These are phyloP conservation scores for Tinamus major DNA, from an alignment of 2,797 vertebrate species.

Conservation along the genomic window DNA sequence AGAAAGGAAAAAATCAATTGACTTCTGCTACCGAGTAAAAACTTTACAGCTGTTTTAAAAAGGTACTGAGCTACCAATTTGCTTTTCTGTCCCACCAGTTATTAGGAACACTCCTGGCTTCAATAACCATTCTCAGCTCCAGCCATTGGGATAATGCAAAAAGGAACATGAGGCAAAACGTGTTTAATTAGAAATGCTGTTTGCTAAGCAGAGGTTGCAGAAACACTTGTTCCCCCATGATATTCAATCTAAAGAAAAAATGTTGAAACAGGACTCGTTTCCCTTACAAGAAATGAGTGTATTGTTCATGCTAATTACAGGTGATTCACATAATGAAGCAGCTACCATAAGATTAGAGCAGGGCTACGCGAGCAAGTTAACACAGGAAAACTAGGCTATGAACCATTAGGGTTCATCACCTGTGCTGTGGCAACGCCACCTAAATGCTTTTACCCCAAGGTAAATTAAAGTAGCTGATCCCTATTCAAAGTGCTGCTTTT, in stretches of 20 bases:
- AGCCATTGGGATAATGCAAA: conserved; percentile 5
- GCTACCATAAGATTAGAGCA: neutral
- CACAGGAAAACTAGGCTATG: neutral
- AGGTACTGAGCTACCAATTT: conserved; percentile 69
- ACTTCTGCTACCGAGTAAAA: conserved; percentile 75
- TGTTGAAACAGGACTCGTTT: conserved; percentile 33
- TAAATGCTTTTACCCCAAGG: conserved; percentile 24
- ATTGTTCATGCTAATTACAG: conserved; percentile 9
- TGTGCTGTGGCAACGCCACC: neutral
- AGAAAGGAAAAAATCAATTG: conserved; percentile 71
- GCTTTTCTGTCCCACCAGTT: conserved; percentile 65
- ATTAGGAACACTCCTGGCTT: conserved; percentile 62
- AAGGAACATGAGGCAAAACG: neutral
- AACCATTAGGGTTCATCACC: conserved; percentile 53
- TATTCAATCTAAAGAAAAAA: neutral
- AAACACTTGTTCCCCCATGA: neutral
- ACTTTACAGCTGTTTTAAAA: conserved; percentile 72
- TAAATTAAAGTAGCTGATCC: conserved; percentile 55
- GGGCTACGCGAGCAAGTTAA: neutral
- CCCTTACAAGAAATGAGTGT: neutral
- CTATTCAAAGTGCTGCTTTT: conserved; percentile 32
- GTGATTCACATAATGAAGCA: conserved; percentile 24
- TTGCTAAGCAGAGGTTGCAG: conserved; percentile 29
- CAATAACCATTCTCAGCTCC: conserved; percentile 47
- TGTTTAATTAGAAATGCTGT: conserved; percentile 47